Conservation (phyloP, 2,797 vertebrate species). For the Neosilurus mollespiculum region DNA sequence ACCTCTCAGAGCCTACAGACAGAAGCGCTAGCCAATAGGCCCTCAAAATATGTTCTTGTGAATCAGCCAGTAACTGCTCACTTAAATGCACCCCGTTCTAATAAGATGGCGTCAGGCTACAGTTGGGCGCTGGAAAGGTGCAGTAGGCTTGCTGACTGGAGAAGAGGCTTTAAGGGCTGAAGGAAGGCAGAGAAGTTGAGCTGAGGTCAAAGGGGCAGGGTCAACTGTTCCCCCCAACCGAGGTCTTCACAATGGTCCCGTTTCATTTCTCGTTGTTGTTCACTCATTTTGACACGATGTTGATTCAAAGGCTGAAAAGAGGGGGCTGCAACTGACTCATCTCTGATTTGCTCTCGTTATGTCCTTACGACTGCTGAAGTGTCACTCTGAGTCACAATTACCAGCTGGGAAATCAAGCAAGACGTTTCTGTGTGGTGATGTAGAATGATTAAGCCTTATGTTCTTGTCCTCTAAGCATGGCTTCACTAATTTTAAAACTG, state of each 20-base stretch:
- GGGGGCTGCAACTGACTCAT: constrained; percentile 25
- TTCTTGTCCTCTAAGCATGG: constrained; percentile 14
- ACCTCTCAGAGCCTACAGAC: constrained; percentile 38
- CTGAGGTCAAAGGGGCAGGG: constrained; percentile 14
- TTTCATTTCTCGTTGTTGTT: constrained; percentile 2
- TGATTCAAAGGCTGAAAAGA: constrained; percentile 12
- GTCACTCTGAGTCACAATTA: constrained; percentile 28
- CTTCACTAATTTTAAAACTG: background rate
- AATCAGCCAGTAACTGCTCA: constrained; percentile 14
- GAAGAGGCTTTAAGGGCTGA: constrained; percentile 48
- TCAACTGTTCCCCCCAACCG: background rate
- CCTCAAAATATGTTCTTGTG: constrained; percentile 39
- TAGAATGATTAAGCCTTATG: background rate
- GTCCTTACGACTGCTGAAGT: constrained; percentile 11
- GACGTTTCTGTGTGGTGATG: constrained; percentile 14
- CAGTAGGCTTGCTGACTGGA: constrained; percentile 54
- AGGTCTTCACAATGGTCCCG: background rate
- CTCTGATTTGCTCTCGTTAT: constrained; percentile 15
- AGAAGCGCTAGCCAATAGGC: constrained; percentile 50
- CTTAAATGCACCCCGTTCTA: background rate
- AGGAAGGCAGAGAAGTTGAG: constrained; percentile 43
- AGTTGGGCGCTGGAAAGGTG: constrained; percentile 50
- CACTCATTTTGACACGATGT: background rate
- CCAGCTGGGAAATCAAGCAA: constrained; percentile 27
- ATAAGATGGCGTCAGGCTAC: background rate